A percentile compares a stretch with the other conserved stretches of the same genome.
phyloP scores from a whole-genome alignment of 2,888 invertebrate species.

The Euzetes globulus region DNA sequence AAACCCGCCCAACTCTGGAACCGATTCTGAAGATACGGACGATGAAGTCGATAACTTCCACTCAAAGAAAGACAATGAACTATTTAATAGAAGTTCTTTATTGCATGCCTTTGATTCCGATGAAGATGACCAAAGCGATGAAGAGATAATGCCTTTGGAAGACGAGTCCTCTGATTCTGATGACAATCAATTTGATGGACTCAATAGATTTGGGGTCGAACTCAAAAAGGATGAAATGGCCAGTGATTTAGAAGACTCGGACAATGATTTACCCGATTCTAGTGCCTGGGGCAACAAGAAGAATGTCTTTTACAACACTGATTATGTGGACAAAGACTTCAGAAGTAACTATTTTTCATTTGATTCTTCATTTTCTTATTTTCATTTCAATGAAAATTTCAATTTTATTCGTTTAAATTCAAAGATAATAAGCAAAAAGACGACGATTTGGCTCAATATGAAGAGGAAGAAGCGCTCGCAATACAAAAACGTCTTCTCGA shows the following conservation, averaged over 20 bases:
- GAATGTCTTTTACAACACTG: constrained; percentile 70
- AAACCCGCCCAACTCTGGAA: neutral
- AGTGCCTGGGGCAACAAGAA: constrained; percentile 83
- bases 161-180: neutral
- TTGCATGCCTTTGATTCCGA: neutral
- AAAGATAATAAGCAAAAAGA: constrained; percentile 47
- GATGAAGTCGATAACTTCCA: neutral
- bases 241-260: constrained; percentile 68
- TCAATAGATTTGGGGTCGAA: constrained; percentile 29
- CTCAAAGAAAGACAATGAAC: neutral
- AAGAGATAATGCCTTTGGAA: constrained; percentile 44
- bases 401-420: constrained; percentile 28
- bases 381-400: constrained; percentile 36
- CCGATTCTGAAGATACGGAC: neutral
- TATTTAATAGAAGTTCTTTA: neutral
- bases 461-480: constrained; percentile 73
- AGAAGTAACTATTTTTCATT: constrained; percentile 48
- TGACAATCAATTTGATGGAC: constrained; percentile 41
- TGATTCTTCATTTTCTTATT: too few species aligned
- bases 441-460: constrained; percentile 65
- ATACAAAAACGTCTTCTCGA: constrained; percentile 68
- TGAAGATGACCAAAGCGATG: constrained; percentile 42
- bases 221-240: constrained; percentile 45
- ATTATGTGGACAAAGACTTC: constrained; percentile 81
- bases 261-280: constrained; percentile 62